Evolutionary conservation across 2,113 vertebrate species (phyloP).

Genomic region (Pelusios castaneus): DNA sequence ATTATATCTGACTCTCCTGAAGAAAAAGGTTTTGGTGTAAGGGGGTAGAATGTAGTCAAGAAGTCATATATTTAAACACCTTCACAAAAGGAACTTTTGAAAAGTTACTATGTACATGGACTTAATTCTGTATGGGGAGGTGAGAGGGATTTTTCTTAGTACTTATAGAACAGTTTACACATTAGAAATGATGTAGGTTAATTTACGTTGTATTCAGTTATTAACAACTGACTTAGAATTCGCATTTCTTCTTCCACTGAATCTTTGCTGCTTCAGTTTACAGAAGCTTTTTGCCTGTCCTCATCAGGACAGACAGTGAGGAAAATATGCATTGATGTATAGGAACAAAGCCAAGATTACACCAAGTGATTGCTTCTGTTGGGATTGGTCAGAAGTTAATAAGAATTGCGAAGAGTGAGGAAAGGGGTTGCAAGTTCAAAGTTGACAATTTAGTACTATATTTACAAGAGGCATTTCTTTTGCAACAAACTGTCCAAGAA

Average conservation of each 20-base stretch:
- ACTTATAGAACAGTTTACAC: not conserved
- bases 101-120: not conserved
- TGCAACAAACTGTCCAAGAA: not conserved
- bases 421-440: slow-evolving; percentile 54
- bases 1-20: not conserved
- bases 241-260: not conserved
- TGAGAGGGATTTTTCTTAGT: not conserved
- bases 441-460: slow-evolving; percentile 40
- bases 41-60: not conserved
- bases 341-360: not conserved
- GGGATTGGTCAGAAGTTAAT: not conserved
- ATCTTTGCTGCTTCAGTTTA: not conserved
- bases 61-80: not conserved
- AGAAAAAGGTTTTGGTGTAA: not conserved
- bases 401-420: not conserved
- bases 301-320: not conserved
- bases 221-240: not conserved
- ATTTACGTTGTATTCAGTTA: not conserved
- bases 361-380: not conserved
- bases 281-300: not conserved
- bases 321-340: not conserved
- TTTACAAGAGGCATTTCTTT: not conserved
- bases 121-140: not conserved
- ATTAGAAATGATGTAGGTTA: not conserved
- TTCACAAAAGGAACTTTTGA: not conserved